Conservation (phyloP, 1,140 invertebrate species). For the Lineus longissimus region DNA sequence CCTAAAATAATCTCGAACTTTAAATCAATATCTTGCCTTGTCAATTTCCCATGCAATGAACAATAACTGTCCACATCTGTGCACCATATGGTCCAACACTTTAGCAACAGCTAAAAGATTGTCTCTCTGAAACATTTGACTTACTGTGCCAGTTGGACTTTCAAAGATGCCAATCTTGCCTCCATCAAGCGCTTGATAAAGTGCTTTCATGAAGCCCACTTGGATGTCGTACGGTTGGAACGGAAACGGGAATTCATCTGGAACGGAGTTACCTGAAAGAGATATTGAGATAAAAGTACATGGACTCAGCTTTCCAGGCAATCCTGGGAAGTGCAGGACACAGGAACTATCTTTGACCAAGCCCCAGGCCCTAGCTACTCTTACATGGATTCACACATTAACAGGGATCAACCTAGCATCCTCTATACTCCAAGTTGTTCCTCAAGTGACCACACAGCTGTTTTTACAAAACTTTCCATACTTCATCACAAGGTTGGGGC, state of each 20-base stretch:
- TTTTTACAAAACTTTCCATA: too few species aligned
- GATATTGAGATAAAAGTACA: background rate
- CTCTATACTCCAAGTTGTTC: too few species aligned
- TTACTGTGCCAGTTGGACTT: constrained; percentile 90
- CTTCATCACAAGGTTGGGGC: too few species aligned
- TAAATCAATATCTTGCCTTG: constrained; percentile 6
- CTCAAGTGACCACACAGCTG: too few species aligned
- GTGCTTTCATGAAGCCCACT: constrained; percentile 79
- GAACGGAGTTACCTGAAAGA: constrained; percentile 18
- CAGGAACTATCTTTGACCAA: background rate
- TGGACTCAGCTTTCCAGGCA: background rate
- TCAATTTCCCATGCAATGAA: background rate
- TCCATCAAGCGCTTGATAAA: constrained; percentile 75
- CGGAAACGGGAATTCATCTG: constrained; percentile 75
- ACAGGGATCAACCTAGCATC: too few species aligned
- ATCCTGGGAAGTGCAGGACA: background rate
- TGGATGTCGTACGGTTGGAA: constrained; percentile 86
- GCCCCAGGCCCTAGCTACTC: background rate
- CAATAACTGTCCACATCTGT: too few species aligned
- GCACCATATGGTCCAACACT: too few species aligned
- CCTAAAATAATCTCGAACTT: too few species aligned
- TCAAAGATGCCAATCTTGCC: constrained; percentile 90
- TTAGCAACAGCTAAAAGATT: too few species aligned
- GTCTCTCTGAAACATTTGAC: background rate
- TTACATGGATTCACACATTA: background rate